Evolutionary conservation across 2,888 invertebrate genomes (phyloP).

Genomic region (Cheiracanthium punctorium): DNA sequence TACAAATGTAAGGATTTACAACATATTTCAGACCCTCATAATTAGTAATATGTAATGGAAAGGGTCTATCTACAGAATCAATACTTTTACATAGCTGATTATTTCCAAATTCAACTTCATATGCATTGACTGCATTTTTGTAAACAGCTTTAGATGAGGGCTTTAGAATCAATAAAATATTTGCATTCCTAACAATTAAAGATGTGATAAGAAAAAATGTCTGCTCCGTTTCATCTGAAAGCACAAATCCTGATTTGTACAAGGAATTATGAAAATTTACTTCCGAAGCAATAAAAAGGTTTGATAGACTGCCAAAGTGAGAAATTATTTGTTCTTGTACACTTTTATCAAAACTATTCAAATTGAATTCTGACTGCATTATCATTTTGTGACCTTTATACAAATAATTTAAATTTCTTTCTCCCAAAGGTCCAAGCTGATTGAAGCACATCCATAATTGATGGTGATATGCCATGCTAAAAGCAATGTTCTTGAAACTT

Average conservation of each 20-base stretch:
- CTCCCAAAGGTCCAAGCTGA: neutral
- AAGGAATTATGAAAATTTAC: neutral
- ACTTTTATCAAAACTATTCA: neutral
- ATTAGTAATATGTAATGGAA: neutral
- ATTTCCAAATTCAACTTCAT: neutral
- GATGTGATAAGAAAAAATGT: neutral
- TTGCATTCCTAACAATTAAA: neutral
- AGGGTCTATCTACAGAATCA: neutral
- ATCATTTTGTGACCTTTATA: too few relatives aligned
- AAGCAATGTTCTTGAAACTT: constrained; percentile 25
- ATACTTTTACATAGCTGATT: neutral
- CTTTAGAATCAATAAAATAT: neutral
- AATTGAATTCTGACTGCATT: neutral
- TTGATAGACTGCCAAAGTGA: neutral
- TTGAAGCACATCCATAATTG: neutral
- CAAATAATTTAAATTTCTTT: too few relatives aligned
- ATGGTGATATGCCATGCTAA: constrained; percentile 9
- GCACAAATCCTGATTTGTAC: neutral
- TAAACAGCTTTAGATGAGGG: neutral
- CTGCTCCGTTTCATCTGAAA: constrained; percentile 1
- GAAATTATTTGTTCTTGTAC: neutral
- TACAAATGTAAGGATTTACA: constrained; percentile 1
- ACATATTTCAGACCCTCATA: neutral
- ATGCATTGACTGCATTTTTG: neutral
- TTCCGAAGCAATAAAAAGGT: neutral